These are phyloP conservation scores for Trissoscelio sp. DNA, from an alignment of 2,888 invertebrate species.

Conservation along the genomic window DNA sequence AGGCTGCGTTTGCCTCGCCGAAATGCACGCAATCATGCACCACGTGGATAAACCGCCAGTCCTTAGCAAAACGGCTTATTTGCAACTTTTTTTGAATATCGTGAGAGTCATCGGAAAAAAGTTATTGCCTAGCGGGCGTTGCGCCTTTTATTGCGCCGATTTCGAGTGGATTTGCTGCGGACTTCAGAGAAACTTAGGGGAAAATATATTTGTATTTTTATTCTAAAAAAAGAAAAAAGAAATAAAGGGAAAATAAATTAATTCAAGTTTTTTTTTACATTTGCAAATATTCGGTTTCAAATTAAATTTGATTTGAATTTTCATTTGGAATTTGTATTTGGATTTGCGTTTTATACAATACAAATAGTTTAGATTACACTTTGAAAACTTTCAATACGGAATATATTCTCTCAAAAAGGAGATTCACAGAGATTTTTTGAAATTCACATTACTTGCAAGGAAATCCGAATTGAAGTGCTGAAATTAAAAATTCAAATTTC, in stretches of 20 bases:
- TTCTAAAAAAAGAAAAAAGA: no score
- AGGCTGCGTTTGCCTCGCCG: constrained; percentile 64
- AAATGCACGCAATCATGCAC: constrained; percentile 71
- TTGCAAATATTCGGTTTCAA: no score
- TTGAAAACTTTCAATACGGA: background rate
- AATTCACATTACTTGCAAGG: background rate
- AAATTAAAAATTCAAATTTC: no score
- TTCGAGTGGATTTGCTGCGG: constrained; percentile 22
- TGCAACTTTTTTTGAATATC: constrained; percentile 71
- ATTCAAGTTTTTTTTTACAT: no score
- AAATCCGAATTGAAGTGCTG: background rate
- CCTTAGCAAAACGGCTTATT: constrained; percentile 69
- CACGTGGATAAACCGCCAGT: constrained; percentile 53
- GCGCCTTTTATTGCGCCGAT: constrained; percentile 39
- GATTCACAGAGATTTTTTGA: background rate
- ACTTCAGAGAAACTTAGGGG: no score
- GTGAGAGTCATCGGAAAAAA: constrained; percentile 71
- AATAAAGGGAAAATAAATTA: no score
- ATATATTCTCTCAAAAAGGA: background rate
- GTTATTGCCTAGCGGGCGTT: constrained; percentile 20
- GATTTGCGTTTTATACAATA: no score
- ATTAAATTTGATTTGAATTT: no score
- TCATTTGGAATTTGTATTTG: no score
- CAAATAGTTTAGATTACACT: background rate
- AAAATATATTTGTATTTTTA: no score